Evolutionary conservation across 2,888 invertebrate genomes (phyloP), one percentile per base, ranked within the genome.

Genomic region (Leptinotarsa rubiginosa): DNA sequence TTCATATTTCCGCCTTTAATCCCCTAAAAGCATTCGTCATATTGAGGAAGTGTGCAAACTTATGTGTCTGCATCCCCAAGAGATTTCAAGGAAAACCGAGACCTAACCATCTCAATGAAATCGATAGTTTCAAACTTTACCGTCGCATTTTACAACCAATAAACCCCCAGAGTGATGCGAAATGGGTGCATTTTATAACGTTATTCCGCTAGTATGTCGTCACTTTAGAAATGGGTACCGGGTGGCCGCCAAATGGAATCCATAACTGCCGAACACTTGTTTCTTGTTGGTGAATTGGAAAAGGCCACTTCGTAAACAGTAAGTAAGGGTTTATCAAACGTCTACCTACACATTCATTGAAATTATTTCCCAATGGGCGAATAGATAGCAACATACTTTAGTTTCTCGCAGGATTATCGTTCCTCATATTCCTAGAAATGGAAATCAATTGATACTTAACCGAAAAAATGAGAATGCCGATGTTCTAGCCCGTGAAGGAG

Each of bases 121-220:
- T 85, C 85, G 84, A 85, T 85, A 85, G 84, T 85, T 85, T 83
- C 77, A 59, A 83, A 84, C 78, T 84, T 85, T 83, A 85, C 79
- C 83, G 83, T 81, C 82, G 80, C 83, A 79, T 84, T 86, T 86
- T 86, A 86, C 84, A 85, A 83, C 80, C 84, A 81, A 86, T 85
- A 85, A 86, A 85, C 81, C 80, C 81, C 82, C 41, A 41, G 81
- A 81, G 78, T 80, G 83, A 83, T 83, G 84, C 79, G 79, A 75
- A 79, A 81, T 81, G 76, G 75, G 79, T 80, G 78, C 82, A 81
- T 83, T 85, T 85, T 85, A 85, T 82, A 81, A 74, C 79, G 81
- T 81, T 82, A 84, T 83, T 83, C 54, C 79, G 80, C 79, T 74
- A 70, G 73, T 73, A 75, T 78, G 78, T 77, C 78, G 75, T 70